These are phyloP conservation scores for Alentia gelatinosa DNA, from an alignment of 2,888 invertebrate genomes.

Conservation along the genomic window DNA sequence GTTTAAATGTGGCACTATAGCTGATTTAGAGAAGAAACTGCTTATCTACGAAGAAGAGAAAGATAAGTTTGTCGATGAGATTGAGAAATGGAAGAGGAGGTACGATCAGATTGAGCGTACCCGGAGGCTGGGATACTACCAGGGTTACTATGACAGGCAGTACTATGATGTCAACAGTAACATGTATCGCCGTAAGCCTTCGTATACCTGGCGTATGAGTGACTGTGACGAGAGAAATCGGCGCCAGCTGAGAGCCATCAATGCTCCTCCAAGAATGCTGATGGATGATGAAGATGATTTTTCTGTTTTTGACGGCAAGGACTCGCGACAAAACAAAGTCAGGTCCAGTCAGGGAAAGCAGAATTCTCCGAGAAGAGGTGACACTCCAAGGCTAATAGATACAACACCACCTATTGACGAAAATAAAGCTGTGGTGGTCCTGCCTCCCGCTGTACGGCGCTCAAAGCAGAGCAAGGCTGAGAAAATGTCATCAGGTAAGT, in stretches of 20 bases:
- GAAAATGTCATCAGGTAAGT: background rate
- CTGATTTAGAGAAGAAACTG: background rate
- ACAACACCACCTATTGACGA: background rate
- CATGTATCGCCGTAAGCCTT: background rate
- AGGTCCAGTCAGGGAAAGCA: background rate
- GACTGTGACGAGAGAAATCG: background rate
- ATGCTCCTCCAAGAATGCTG: too few relatives aligned
- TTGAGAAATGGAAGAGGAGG: constrained; percentile 8
- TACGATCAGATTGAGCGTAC: background rate
- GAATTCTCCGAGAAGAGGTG: background rate
- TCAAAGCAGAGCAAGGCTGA: background rate
- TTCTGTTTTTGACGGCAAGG: background rate
- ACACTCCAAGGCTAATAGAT: background rate
- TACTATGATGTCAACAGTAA: constrained; percentile 21
- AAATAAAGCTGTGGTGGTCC: background rate
- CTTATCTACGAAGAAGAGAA: background rate
- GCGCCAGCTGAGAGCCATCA: too few relatives aligned
- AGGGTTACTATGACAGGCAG: background rate
- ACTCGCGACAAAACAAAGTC: background rate
- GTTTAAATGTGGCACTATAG: background rate
- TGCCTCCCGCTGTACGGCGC: background rate
- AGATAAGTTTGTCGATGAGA: background rate
- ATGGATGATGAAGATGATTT: too few relatives aligned
- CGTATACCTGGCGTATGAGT: background rate
- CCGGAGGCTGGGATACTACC: constrained; percentile 34